Conservation (phyloP, 2,113 vertebrate genomes). For the Oplegnathus fasciatus region DNA sequence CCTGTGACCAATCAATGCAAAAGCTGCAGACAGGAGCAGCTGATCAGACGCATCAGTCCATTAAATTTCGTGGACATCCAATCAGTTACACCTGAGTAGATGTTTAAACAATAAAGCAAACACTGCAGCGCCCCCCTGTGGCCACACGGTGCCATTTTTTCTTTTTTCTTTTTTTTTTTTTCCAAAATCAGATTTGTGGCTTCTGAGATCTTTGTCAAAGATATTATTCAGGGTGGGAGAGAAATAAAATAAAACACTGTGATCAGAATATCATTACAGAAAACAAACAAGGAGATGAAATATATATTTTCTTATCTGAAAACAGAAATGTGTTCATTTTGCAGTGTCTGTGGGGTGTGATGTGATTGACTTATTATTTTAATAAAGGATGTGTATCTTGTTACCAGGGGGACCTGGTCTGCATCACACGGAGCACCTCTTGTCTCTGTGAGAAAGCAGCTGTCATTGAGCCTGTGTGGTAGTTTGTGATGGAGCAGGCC, state of each 20-base stretch:
- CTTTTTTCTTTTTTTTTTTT: no score
- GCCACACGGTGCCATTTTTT: rapidly evolving
- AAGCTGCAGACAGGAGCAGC: neutral
- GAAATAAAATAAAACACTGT: neutral
- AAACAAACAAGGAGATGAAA: neutral
- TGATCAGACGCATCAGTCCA: neutral
- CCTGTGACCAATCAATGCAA: neutral
- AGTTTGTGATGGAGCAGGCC: constrained; percentile 24
- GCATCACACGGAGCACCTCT: neutral
- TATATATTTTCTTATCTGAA: neutral
- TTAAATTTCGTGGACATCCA: neutral
- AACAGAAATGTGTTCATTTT: neutral
- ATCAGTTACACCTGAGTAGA: constrained; percentile 1
- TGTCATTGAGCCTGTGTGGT: constrained; percentile 40
- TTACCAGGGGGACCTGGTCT: neutral
- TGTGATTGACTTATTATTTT: no score
- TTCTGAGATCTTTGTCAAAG: neutral
- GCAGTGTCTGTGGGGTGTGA: neutral
- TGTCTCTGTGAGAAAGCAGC: neutral
- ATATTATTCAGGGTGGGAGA: neutral
- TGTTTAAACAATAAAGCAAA: neutral
- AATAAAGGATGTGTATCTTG: no score
- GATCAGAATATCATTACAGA: no score
- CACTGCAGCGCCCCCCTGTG: constrained; percentile 39
- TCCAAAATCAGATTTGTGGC: neutral